Evolutionary conservation across 1,140 invertebrate genomes (phyloP).

Genomic region (Doryteuthis pealeii): DNA sequence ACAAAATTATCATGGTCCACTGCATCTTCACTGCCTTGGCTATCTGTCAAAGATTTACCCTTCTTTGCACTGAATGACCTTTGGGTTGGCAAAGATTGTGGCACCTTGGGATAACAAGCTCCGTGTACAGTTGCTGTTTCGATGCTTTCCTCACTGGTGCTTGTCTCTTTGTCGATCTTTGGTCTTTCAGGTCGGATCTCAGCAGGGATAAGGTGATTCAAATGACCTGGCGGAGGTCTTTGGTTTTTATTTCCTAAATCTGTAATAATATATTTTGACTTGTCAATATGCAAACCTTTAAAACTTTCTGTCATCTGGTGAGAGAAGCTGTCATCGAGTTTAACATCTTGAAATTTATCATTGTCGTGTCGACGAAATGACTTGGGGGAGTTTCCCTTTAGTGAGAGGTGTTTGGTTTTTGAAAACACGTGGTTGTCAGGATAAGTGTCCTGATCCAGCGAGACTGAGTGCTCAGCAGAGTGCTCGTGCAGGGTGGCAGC

Average conservation of each 20-base stretch:
- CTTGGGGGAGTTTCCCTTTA: slow-evolving; percentile 27
- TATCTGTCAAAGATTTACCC: slow-evolving; percentile 24
- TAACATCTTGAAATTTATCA: slow-evolving; percentile 1
- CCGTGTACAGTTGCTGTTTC: slow-evolving; percentile 26
- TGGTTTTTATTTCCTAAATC: slow-evolving; percentile 32
- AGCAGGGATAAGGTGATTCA: slow-evolving; percentile 15
- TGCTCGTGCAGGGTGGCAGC: slow-evolving; percentile 32
- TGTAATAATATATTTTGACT: slow-evolving; percentile 52
- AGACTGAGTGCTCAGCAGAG: slow-evolving; percentile 30
- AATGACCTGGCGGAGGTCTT: slow-evolving; percentile 28
- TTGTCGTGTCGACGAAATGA: slow-evolving; percentile 33
- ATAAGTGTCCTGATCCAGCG: not conserved
- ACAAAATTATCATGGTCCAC: slow-evolving; percentile 32
- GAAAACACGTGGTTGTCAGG: not conserved
- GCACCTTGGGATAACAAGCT: slow-evolving; percentile 47
- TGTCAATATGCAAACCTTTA: slow-evolving; percentile 49
- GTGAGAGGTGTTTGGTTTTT: not conserved
- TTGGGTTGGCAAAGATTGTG: slow-evolving; percentile 43
- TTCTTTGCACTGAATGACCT: slow-evolving; percentile 39
- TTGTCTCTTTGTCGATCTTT: slow-evolving; percentile 32
- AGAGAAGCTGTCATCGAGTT: slow-evolving; percentile 36
- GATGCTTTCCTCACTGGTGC: slow-evolving; percentile 31
- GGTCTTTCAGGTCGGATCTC: slow-evolving; percentile 2
- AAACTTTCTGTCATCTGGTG: slow-evolving; percentile 46
- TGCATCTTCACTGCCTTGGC: not conserved